phyloP scores from a whole-genome alignment of 2,797 vertebrate genomes.

The Bovichtus variegatus region DNA sequence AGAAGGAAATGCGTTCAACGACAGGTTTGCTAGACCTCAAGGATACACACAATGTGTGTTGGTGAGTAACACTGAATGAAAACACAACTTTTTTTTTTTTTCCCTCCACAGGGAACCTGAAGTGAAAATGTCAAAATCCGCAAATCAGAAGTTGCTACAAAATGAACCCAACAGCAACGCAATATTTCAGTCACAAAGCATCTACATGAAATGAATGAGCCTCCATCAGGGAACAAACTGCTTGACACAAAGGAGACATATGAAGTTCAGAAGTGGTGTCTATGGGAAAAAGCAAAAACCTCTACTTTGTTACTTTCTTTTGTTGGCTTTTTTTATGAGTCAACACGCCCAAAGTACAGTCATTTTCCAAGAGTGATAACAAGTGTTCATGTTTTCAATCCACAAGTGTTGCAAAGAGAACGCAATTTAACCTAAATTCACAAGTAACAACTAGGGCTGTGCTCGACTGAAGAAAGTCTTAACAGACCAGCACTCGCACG shows the following conservation, averaged over 20 bases:
- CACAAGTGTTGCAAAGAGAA: background rate
- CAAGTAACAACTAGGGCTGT: background rate
- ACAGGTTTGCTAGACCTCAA: background rate
- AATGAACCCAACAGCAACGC: background rate
- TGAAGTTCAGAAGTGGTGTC: background rate
- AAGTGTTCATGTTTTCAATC: background rate
- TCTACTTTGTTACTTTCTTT: background rate
- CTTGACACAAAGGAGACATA: background rate
- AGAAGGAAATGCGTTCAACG: background rate
- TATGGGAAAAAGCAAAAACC: background rate
- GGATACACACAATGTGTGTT: background rate
- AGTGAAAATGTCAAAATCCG: background rate
- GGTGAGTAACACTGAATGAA: background rate
- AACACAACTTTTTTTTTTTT: background rate
- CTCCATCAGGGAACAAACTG: background rate
- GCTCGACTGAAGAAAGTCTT: too few relatives aligned
- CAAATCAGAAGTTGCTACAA: background rate
- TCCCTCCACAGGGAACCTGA: background rate
- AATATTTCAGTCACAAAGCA: conserved; percentile 1
- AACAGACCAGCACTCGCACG: too few relatives aligned
- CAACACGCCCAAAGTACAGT: background rate
- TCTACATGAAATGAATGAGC: conserved; percentile 1
- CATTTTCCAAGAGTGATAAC: background rate
- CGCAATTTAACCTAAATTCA: conserved; percentile 15
- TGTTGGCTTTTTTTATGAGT: background rate